These are phyloP conservation scores for Thelaira solivaga DNA, from an alignment of 2,888 invertebrate species.

Conservation along the genomic window DNA sequence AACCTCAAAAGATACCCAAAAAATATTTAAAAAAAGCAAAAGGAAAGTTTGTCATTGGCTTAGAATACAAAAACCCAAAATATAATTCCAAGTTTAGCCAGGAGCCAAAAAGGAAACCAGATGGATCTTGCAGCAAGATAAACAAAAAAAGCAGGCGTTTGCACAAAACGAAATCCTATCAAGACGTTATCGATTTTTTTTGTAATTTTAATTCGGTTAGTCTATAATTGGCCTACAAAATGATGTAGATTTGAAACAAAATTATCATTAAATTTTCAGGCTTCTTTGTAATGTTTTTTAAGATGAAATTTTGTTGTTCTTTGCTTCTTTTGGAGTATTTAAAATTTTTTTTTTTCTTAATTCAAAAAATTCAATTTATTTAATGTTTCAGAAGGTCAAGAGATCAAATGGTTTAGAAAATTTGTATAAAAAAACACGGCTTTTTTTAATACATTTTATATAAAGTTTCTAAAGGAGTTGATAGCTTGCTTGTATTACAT, in stretches of 20 bases:
- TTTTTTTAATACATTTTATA: too few relatives aligned
- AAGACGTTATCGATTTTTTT: slow-evolving; percentile 14
- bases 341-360: too few relatives aligned
- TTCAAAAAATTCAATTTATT: too few relatives aligned
- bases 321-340: too few relatives aligned
- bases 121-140: slow-evolving; percentile 42
- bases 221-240: slow-evolving; percentile 25
- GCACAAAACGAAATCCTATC: neutral
- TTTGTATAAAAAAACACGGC: too few relatives aligned
- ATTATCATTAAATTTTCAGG: too few relatives aligned
- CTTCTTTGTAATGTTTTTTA: too few relatives aligned
- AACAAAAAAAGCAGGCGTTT: neutral
- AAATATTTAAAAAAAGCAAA: slow-evolving; percentile 1
- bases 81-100: neutral
- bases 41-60: slow-evolving; percentile 29
- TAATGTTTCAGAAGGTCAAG: too few relatives aligned
- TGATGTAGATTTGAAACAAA: neutral
- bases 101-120: neutral
- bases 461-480: too few relatives aligned
- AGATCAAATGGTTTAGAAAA: too few relatives aligned
- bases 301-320: neutral
- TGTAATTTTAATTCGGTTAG: slow-evolving; percentile 27
- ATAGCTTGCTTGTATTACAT: too few relatives aligned
- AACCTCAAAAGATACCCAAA: neutral
- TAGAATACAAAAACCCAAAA: slow-evolving; percentile 1